Evolutionary conservation across 2,797 vertebrate genomes (phyloP).

Genomic region (Myotis planiceps): DNA sequence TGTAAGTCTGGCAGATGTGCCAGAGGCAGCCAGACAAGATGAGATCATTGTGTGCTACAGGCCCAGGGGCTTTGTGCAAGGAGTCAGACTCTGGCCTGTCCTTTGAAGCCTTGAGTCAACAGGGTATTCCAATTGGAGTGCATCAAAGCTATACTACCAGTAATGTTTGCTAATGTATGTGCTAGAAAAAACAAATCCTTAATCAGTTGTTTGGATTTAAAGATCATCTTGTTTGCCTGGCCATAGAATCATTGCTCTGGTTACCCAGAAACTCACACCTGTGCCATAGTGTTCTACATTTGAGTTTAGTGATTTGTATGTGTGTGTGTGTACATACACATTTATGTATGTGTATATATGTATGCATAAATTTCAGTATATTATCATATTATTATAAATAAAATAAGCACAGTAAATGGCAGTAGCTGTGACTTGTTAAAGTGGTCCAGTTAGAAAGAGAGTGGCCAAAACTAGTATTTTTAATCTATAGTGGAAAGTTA

Average conservation of each 20-base stretch:
- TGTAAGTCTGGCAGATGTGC: neutral
- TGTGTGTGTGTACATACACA: neutral
- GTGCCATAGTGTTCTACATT: neutral
- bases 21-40: neutral
- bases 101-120: conserved; percentile 48
- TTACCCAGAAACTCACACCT: neutral
- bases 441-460: neutral
- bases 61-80: neutral
- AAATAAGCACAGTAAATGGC: neutral
- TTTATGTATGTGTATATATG: neutral
- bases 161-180: neutral
- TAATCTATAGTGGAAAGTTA: neutral
- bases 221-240: neutral
- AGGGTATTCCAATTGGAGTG: neutral
- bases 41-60: neutral
- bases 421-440: neutral
- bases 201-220: neutral
- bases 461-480: neutral
- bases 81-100: neutral
- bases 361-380: neutral
- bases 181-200: neutral
- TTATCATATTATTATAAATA: neutral
- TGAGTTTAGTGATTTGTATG: neutral
- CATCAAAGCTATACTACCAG: neutral
- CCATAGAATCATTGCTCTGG: neutral